Base-by-base conservation (phyloP, 2,797 vertebrate genomes). In the Lepidocolaptes lacrymiger region DNA sequence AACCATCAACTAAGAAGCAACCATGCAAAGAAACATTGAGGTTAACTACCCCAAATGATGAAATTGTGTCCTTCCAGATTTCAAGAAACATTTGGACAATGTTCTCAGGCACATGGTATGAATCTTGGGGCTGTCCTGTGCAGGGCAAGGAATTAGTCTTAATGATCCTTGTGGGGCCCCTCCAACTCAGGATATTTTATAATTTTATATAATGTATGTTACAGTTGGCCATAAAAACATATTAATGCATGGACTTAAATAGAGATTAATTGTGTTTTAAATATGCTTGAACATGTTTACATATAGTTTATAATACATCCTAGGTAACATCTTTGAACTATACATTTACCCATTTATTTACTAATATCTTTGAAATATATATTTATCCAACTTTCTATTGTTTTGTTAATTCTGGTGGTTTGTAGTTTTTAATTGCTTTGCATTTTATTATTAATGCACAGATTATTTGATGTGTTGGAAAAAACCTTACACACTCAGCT, bases 401-500 rank as follows among this genome's bases (percentile, higher is more conserved):
- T 44, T 66, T 71, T 23, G 48, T 43, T 78, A 28, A 72, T 91
- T 81, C 51, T 82, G 36, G 36, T 55, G 24, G 43, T 94, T 95
- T 93, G 6, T 78, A 71, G 59, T 51, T 91, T 88, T 62, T 43
- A 79, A 46, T 61, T 91, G 30, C 32, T 49, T 87, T 94, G 51
- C 58, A 34, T 86, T 93, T 97, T 93, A 88, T 95, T 95, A 76
- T 48, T 88, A 95, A 63, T 66, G 52, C 49, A 89, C 72, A 91
- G 22, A 72, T 93, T 73, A 74, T 44, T 5, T 82, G 64, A 78
- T 24, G 3, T 86, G 46, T 76, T 85, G 55, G 7, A 48, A 66
- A 87, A 54, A 94, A 39, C 51, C 59, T 95, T 36, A 30, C 85
- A 55, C 22, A 87, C 27, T 24, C 37, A 76, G 23, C 18, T 85